Evolutionary conservation across 2,113 vertebrate genomes (phyloP).

Genomic region (Oncorhynchus clarkii): DNA sequence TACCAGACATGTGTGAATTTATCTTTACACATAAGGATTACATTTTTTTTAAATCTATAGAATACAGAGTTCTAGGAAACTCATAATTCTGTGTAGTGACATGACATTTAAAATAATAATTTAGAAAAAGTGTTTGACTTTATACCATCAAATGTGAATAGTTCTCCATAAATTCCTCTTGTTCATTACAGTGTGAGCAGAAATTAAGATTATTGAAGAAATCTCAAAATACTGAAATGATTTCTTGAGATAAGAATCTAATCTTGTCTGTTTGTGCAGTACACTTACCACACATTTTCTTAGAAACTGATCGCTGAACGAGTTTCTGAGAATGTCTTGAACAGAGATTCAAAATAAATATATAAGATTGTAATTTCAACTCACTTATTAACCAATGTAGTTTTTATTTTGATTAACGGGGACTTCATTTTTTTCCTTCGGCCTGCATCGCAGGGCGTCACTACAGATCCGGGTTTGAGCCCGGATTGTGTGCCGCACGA

Average conservation of each 20-base stretch:
- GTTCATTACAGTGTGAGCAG: slow-evolving; percentile 1
- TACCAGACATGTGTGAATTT: not conserved
- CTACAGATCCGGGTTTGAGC: too few relatives aligned
- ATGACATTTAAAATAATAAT: not conserved
- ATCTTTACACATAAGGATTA: not conserved
- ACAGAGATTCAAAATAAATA: not conserved
- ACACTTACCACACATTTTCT: slow-evolving; percentile 13
- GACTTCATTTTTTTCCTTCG: not conserved
- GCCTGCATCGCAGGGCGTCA: too few relatives aligned
- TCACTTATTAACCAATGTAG: not conserved
- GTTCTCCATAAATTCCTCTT: not conserved
- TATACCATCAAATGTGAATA: not conserved
- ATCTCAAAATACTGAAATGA: not conserved
- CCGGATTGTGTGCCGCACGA: too few relatives aligned
- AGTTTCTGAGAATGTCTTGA: slow-evolving; percentile 30
- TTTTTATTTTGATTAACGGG: not conserved
- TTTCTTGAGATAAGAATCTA: not conserved
- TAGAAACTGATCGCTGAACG: not conserved
- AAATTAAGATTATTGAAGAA: not conserved
- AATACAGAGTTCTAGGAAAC: too few relatives aligned
- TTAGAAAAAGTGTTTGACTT: not conserved
- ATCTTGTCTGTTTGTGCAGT: not conserved
- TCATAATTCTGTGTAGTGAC: not conserved
- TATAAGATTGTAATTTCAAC: not conserved
- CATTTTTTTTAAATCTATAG: too few relatives aligned